Evolutionary conservation across 2,888 invertebrate genomes (phyloP), one percentile per base, ranked within the genome.

Genomic region (Rhodophaea formosa): DNA sequence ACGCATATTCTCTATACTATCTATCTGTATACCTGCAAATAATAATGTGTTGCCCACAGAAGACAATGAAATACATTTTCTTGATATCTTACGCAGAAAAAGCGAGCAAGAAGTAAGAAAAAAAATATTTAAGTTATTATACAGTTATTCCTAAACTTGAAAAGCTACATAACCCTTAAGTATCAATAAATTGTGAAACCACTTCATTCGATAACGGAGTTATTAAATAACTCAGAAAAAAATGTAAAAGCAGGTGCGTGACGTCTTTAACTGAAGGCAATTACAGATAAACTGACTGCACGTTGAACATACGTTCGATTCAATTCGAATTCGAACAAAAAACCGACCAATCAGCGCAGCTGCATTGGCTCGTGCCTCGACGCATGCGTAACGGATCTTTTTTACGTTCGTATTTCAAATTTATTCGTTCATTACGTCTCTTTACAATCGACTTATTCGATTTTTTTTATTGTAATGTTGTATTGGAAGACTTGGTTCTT

Each of bases 251-350:
- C 82, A 82, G 83, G 79, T 86, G 83, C 69, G 61, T 67, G 68
- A 65, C 78, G 79, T 78, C 74, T 64, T 66, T 62, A 60, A 59
- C 61, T 62, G 16, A 60, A 62, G 52, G 67, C 74, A 82, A 84
- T 82, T 81, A 77, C 67, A 66, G 65, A 61, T 64, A 67, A 60
- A 75, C 70, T 77, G 75, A 64, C 56, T 64, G 58, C 51, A 10
- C 63, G 67, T 65, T 63, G 67, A 70, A 71, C 69, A 72, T 72
- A 29, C 16, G n/a, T 49, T 44, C 30, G 30, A 56, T 56, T 49
- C 39, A 49, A 76, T 84, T 84, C 77, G 75, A 82, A 84, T 77
- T 74, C 65, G 78, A 80, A 84, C 72, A 80, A 82, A 85, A 82
- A 81, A 67, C 63, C 62, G 63, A 70, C 79, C 81, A 80, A 85